These are phyloP conservation scores for Cyrtonyx montezumae DNA, from an alignment of 2,113 vertebrate species.

Conservation along the genomic window DNA sequence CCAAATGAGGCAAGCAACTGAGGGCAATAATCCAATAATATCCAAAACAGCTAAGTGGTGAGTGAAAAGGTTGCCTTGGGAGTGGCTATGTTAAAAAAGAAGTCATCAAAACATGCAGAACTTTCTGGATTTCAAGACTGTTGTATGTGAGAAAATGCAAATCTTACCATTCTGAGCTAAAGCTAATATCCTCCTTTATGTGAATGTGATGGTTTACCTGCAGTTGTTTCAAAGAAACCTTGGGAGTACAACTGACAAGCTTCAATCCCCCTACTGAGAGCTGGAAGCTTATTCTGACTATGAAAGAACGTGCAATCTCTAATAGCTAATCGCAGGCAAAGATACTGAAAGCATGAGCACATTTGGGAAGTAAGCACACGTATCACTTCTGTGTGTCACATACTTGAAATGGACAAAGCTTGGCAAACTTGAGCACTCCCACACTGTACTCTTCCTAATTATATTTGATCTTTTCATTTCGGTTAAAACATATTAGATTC, in stretches of 20 bases:
- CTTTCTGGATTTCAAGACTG: background rate
- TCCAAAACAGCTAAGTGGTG: background rate
- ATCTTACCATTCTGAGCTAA: background rate
- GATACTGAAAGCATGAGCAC: background rate
- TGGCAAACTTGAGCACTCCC: background rate
- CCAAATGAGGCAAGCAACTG: background rate
- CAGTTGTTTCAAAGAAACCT: background rate
- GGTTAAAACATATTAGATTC: background rate
- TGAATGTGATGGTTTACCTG: background rate
- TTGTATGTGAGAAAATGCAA: background rate
- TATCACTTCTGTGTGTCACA: background rate
- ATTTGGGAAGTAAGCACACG: background rate
- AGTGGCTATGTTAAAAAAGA: background rate
- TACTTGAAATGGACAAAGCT: rapidly evolving
- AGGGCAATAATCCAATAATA: background rate
- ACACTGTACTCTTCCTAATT: background rate
- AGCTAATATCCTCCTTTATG: background rate
- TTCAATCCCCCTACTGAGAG: background rate
- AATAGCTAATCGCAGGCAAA: background rate
- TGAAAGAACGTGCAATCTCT: background rate
- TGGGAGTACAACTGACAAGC: background rate
- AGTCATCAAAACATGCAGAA: background rate
- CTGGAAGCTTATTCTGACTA: background rate
- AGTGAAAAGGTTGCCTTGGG: background rate
- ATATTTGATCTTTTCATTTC: background rate